Evolutionary conservation across 1,140 invertebrate genomes (phyloP).

Genomic region (Conus betulinus): DNA sequence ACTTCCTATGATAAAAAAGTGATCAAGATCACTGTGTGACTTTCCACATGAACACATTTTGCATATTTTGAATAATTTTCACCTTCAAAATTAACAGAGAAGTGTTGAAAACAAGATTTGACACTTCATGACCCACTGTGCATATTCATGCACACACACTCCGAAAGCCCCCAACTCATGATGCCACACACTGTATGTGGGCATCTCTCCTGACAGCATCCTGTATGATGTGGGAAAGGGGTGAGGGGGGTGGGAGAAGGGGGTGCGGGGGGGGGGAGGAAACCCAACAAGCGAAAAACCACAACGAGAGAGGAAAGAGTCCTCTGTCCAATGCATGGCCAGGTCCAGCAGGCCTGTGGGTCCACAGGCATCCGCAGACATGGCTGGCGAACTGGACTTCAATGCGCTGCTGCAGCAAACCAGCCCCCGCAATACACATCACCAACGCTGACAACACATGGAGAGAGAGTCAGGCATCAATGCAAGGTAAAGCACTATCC

Average conservation of each 20-base stretch:
- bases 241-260: no score
- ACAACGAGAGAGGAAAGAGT: conserved; percentile 21
- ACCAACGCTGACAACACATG: background rate
- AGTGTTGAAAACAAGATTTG: background rate
- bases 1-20: no score
- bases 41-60: no score
- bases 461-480: background rate
- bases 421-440: background rate
- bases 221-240: background rate
- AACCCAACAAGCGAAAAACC: background rate
- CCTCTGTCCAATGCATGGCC: conserved; percentile 34
- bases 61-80: background rate
- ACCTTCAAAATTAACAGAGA: background rate
- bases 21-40: no score
- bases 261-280: background rate
- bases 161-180: no score
- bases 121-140: no score
- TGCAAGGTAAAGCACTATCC: no score
- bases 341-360: conserved; percentile 29
- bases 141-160: no score
- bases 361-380: conserved; percentile 30
- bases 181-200: no score
- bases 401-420: conserved; percentile 11
- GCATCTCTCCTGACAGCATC: background rate
- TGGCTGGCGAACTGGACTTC: conserved; percentile 35